Evolutionary conservation across 30 jellyfish, hydroid and myxozoan genomes (phyloP).

Genomic region (Turritopsis dohrnii): DNA sequence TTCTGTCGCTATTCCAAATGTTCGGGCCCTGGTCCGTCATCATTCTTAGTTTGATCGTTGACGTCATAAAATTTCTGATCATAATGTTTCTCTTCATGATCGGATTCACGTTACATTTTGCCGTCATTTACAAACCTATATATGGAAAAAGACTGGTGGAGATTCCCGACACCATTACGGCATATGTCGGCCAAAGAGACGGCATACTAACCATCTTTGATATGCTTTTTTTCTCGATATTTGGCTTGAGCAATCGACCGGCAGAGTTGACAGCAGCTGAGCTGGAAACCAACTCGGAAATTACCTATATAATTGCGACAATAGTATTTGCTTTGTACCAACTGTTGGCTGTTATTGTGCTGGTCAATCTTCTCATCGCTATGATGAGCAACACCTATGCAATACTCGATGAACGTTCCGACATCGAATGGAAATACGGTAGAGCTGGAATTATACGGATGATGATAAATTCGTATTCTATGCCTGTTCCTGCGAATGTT

Average conservation of each 20-base stretch:
- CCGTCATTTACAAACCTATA: slow-evolving; percentile 81
- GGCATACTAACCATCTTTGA: slow-evolving; percentile 46
- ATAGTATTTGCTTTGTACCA: slow-evolving; percentile 67
- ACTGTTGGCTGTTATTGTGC: slow-evolving; percentile 68
- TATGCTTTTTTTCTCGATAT: slow-evolving; percentile 71
- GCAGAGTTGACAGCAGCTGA: slow-evolving; percentile 37
- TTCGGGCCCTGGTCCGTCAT: slow-evolving; percentile 97
- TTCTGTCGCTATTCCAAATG: slow-evolving; percentile 78
- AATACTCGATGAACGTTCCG: slow-evolving; percentile 81
- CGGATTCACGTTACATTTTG: slow-evolving; percentile 82
- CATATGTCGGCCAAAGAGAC: slow-evolving; percentile 29
- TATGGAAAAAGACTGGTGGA: slow-evolving; percentile 46
- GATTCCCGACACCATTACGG: slow-evolving; percentile 42
- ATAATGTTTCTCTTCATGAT: slow-evolving; percentile 69
- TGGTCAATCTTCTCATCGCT: slow-evolving; percentile 91
- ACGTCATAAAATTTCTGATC: slow-evolving; percentile 69
- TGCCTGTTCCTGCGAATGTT: slow-evolving; percentile 88
- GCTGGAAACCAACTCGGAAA: slow-evolving; percentile 65
- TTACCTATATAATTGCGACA: slow-evolving; percentile 67
- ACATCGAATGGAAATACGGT: slow-evolving; percentile 96
- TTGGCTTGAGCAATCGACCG: slow-evolving; percentile 65
- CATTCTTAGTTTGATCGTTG: slow-evolving; percentile 75
- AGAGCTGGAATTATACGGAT: slow-evolving; percentile 85
- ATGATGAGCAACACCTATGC: slow-evolving; percentile 98
- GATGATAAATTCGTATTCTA: slow-evolving; percentile 82